These are phyloP conservation scores for Pungitius pungitius DNA, from an alignment of 2,113 vertebrate genomes.

Conservation along the genomic window DNA sequence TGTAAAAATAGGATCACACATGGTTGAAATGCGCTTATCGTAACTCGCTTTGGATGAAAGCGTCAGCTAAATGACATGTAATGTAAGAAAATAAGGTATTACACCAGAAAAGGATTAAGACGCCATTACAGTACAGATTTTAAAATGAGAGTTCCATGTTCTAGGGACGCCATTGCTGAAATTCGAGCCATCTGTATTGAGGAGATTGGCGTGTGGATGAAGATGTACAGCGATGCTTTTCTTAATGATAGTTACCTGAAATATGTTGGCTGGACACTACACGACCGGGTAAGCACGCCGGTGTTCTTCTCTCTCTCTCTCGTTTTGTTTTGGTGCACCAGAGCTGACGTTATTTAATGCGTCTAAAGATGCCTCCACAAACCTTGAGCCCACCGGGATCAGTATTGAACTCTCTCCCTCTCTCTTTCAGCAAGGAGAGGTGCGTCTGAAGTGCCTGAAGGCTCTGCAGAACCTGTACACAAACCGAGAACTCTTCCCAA, in stretches of 20 bases:
- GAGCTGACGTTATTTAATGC: neutral
- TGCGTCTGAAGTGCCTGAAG: constrained; percentile 98
- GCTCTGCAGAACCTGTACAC: constrained; percentile 98
- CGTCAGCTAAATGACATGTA: too few relatives aligned
- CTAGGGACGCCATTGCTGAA: constrained; percentile 96
- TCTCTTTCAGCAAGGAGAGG: constrained; percentile 93
- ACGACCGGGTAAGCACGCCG: constrained; percentile 88
- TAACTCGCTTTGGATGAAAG: too few relatives aligned
- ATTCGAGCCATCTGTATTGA: constrained; percentile 99
- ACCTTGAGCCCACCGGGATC: neutral
- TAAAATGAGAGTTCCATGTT: neutral
- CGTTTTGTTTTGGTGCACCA: neutral
- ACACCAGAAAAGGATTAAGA: neutral
- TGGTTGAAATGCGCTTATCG: too few relatives aligned
- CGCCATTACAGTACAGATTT: too few relatives aligned
- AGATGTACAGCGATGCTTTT: constrained; percentile 99
- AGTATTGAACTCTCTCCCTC: neutral
- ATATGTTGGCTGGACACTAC: constrained; percentile 98
- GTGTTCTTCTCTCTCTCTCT: neutral
- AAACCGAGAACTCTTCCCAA: constrained; percentile 96
- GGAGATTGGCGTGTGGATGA: constrained; percentile 99
- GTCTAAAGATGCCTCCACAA: neutral
- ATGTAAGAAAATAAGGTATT: neutral
- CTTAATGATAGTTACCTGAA: constrained; percentile 99
- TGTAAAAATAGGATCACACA: neutral